A percentile compares a stretch with the other conserved stretches of the same genome.
Evolutionary conservation across 64 coral and sea anemone species (phyloP).

Genomic region (Cladopsammia gracilis): DNA sequence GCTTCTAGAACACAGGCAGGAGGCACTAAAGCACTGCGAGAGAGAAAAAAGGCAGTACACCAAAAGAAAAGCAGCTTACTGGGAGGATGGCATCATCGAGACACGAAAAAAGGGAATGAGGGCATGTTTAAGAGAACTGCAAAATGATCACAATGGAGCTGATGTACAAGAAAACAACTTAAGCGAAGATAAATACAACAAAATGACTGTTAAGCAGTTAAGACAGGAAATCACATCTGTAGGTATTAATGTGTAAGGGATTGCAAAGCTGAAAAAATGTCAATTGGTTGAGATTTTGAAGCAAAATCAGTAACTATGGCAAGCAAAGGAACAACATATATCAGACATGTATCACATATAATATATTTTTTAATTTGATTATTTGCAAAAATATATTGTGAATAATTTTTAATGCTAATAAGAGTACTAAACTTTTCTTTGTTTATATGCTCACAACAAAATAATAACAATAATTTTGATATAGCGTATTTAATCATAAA

Average conservation of each 20-base stretch:
- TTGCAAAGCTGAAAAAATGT: slow-evolving; percentile 29
- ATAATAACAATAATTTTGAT: no score
- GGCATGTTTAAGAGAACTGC: slow-evolving; percentile 36
- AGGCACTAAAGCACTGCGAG: slow-evolving; percentile 38
- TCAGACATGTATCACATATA: no score
- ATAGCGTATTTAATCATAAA: no score
- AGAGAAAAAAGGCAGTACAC: slow-evolving; percentile 56
- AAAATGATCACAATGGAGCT: slow-evolving; percentile 29
- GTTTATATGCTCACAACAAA: no score
- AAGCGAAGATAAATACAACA: slow-evolving; percentile 9
- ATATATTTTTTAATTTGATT: no score
- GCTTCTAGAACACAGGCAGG: slow-evolving; percentile 27
- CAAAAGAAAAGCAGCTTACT: slow-evolving; percentile 61
- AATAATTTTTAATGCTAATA: no score
- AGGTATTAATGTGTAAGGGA: slow-evolving; percentile 22
- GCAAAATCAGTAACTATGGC: slow-evolving; percentile 31
- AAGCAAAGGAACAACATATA: no score
- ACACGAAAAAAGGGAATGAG: slow-evolving; percentile 46
- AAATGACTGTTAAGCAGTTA: slow-evolving; percentile 67
- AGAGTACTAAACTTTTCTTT: no score
- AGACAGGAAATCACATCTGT: slow-evolving; percentile 40
- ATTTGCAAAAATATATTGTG: no score
- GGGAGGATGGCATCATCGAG: slow-evolving; percentile 38
- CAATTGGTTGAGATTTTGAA: slow-evolving; percentile 45
- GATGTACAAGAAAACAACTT: slow-evolving; percentile 31